These are phyloP conservation scores for Lithodes maja DNA, from an alignment of 2,888 invertebrate genomes.

Conservation along the genomic window DNA sequence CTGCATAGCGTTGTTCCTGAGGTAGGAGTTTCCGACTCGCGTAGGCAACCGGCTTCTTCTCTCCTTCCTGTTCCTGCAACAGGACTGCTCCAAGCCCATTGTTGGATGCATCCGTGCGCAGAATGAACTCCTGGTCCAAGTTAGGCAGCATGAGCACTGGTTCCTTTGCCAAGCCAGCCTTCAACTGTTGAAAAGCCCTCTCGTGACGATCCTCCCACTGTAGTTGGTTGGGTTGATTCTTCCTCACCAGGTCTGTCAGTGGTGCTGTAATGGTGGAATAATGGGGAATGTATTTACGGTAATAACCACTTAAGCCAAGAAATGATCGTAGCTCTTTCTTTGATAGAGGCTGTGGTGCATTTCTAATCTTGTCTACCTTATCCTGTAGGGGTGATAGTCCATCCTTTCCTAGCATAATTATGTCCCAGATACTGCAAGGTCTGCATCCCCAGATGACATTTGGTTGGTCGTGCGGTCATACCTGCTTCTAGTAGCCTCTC, in stretches of 20 bases:
- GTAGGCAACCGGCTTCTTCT: too few species aligned
- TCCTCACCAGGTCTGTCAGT: too few species aligned
- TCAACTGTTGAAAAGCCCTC: too few species aligned
- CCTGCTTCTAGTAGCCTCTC: background rate
- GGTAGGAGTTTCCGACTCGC: too few species aligned
- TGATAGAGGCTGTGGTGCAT: background rate
- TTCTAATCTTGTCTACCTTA: background rate
- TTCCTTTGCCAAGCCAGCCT: too few species aligned
- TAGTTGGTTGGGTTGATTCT: too few species aligned
- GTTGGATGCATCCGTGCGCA: too few species aligned
- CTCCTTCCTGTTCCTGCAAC: too few species aligned
- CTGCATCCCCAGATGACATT: background rate
- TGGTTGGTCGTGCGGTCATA: background rate
- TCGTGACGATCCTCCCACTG: too few species aligned
- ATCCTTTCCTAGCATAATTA: background rate
- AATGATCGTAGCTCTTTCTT: background rate
- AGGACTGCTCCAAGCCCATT: too few species aligned
- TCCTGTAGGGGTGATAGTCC: background rate
- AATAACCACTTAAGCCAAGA: background rate
- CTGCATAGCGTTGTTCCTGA: background rate
- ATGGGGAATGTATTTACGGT: background rate
- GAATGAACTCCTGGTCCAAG: too few species aligned
- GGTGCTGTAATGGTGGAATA: background rate
- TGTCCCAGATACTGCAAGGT: background rate
- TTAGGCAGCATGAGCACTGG: too few species aligned